These are phyloP conservation scores for Ammospiza caudacuta DNA, from an alignment of 2,113 vertebrate genomes.

Conservation along the genomic window DNA sequence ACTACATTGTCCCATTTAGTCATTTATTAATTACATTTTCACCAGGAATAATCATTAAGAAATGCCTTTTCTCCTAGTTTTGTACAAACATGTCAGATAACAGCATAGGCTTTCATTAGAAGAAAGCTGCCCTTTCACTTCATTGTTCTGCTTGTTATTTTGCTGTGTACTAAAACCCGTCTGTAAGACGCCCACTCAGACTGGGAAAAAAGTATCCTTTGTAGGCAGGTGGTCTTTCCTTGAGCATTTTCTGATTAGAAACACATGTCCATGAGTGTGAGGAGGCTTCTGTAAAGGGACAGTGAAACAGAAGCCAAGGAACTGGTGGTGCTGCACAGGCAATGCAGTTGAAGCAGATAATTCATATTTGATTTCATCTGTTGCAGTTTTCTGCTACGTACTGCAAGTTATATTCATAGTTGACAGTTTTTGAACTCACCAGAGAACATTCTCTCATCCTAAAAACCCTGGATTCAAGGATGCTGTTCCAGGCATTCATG, in stretches of 20 bases:
- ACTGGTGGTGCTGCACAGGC: background rate
- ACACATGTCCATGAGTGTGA: slow-evolving; percentile 65
- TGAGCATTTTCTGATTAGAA: slow-evolving; percentile 63
- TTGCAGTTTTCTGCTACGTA: background rate
- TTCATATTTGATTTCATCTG: background rate
- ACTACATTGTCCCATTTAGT: background rate
- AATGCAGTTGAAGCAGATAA: background rate
- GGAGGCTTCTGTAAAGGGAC: slow-evolving; percentile 56
- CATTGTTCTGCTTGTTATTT: slow-evolving; percentile 30
- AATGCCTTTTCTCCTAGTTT: background rate
- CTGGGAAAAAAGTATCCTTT: slow-evolving; percentile 46
- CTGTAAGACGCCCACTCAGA: slow-evolving; percentile 21
- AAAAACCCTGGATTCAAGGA: background rate
- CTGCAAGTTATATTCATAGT: background rate
- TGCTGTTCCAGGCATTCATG: accelerated
- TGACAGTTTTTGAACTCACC: background rate
- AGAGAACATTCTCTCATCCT: background rate
- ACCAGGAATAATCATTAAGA: slow-evolving; percentile 3
- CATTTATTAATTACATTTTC: background rate
- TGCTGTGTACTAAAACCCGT: slow-evolving; percentile 50
- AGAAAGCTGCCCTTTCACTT: slow-evolving; percentile 33
- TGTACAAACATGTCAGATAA: slow-evolving; percentile 1
- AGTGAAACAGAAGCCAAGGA: background rate
- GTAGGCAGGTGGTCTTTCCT: slow-evolving; percentile 72
- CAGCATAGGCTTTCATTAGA: slow-evolving; percentile 25